These are phyloP conservation scores for Spodoptera picta DNA, from an alignment of 2,888 invertebrate genomes.

Conservation along the genomic window DNA sequence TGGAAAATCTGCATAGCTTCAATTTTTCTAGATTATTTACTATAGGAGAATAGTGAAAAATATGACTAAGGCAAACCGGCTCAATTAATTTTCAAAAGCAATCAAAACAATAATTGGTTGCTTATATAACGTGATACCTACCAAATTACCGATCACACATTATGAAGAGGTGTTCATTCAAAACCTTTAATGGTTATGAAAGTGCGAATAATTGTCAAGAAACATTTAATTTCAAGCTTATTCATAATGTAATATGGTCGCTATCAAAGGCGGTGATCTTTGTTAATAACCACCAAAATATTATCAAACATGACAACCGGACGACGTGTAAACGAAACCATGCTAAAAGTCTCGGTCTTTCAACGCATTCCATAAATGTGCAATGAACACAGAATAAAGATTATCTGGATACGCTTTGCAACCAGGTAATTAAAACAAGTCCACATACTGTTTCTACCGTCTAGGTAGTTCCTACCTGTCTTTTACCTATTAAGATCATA, in stretches of 20 bases:
- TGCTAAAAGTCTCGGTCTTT: constrained; percentile 67
- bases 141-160: neutral
- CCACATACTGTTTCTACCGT: too few relatives aligned
- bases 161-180: constrained; percentile 4
- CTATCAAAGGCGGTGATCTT: constrained; percentile 59
- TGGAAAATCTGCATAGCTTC: too few relatives aligned
- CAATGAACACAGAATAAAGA: constrained; percentile 44
- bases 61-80: too few relatives aligned
- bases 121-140: constrained; percentile 6
- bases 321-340: constrained; percentile 71
- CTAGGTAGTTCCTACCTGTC: too few relatives aligned
- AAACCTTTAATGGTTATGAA: constrained; percentile 28
- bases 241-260: constrained; percentile 45
- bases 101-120: neutral
- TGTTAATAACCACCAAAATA: constrained; percentile 75
- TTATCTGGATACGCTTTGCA: constrained; percentile 40
- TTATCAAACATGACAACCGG: constrained; percentile 71
- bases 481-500: too few relatives aligned
- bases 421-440: too few relatives aligned
- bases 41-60: too few relatives aligned
- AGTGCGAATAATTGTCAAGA: constrained; percentile 24
- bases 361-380: constrained; percentile 58
- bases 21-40: too few relatives aligned
- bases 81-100: neutral
- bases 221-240: constrained; percentile 38